Percentiles rank a stretch among this genome's conserved stretches.
These are phyloP conservation scores for Hyles euphorbiae DNA, from an alignment of 1,140 invertebrate genomes.

Conservation along the genomic window DNA sequence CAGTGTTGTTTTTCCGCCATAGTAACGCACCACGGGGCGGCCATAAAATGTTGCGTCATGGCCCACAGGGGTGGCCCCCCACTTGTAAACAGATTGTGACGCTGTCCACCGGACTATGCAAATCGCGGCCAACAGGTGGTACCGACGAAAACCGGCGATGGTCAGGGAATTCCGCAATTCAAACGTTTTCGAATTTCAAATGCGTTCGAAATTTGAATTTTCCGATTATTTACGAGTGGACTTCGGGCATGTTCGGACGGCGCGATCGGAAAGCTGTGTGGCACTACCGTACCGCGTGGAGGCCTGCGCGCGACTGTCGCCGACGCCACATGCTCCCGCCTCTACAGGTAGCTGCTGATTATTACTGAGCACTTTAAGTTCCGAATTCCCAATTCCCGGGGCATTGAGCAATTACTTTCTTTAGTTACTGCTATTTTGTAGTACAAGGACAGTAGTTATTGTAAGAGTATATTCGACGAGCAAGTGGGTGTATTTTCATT, in stretches of 20 bases:
- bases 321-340: constrained; percentile 36
- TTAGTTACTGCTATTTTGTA: too few relatives aligned
- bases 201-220: constrained; percentile 20
- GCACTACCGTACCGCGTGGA: constrained; percentile 64
- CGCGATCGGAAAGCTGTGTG: constrained; percentile 33
- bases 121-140: constrained; percentile 67
- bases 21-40: constrained; percentile 50
- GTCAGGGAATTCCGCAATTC: too few relatives aligned
- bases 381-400: constrained; percentile 41
- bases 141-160: constrained; percentile 3
- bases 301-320: constrained; percentile 70
- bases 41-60: constrained; percentile 67
- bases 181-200: constrained; percentile 16
- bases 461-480: too few relatives aligned
- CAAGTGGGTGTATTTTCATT: too few relatives aligned
- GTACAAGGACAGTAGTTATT: too few relatives aligned
- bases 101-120: constrained; percentile 52
- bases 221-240: constrained; percentile 13
- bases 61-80: constrained; percentile 44
- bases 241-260: constrained; percentile 31
- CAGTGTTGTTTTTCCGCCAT: constrained; percentile 63
- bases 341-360: constrained; percentile 67
- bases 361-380: constrained; percentile 37
- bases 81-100: constrained; percentile 71
- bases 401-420: constrained; percentile 20